phyloP scores from a whole-genome alignment of 2,797 vertebrate species.

The Cryptoblepharus egeriae region DNA sequence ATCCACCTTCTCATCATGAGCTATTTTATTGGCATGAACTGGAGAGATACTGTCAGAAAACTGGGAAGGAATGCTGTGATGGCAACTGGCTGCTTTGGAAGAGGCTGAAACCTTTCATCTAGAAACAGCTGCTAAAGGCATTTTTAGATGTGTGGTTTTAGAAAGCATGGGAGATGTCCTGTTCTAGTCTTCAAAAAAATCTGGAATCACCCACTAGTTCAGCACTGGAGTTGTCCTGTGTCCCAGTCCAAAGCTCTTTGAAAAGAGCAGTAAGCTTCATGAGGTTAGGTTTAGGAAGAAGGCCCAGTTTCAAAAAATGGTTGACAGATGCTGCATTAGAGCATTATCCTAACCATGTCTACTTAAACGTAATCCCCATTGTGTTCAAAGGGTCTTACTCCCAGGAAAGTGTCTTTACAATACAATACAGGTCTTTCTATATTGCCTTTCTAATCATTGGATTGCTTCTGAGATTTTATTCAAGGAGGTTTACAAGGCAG shows the following conservation, averaged over 20 bases:
- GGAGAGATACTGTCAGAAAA: neutral
- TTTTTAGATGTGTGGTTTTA: neutral
- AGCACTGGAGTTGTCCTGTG: neutral
- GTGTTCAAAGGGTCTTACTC: no score
- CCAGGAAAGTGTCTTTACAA: no score
- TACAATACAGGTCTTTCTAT: no score
- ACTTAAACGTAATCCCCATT: no score
- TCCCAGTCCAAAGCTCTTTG: neutral
- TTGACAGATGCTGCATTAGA: neutral
- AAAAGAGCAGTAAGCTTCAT: neutral
- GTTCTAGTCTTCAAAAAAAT: neutral
- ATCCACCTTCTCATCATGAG: neutral
- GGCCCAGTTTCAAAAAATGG: neutral
- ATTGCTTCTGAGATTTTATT: no score
- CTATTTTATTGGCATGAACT: neutral
- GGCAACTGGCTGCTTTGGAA: no score
- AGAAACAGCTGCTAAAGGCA: neutral
- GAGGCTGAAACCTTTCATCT: neutral
- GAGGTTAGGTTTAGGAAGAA: no score
- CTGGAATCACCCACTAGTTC: neutral
- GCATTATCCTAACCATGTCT: no score
- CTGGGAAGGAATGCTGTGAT: no score
- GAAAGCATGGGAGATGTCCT: neutral
- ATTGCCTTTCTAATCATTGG: no score
- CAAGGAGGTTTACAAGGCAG: no score